Evolutionary conservation across 2,797 vertebrate genomes (phyloP).

Genomic region (Mormyrus hasselquistii): DNA sequence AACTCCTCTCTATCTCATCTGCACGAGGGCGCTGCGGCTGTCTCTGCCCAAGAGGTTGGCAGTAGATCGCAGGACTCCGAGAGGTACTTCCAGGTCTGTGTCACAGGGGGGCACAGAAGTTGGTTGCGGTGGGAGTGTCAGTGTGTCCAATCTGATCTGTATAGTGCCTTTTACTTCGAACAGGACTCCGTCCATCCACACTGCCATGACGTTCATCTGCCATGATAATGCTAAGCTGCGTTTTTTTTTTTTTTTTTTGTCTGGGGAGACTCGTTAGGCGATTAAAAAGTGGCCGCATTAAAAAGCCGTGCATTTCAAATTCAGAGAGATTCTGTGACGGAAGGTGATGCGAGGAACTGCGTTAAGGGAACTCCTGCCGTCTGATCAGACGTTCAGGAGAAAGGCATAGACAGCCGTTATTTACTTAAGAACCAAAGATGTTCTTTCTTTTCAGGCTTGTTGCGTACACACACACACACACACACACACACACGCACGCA

Average conservation of each 20-base stretch:
- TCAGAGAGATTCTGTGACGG: neutral
- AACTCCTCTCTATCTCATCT: constrained; percentile 53
- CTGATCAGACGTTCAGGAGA: neutral
- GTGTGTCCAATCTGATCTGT: neutral
- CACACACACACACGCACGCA: neutral
- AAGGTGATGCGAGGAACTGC: neutral
- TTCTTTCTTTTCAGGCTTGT: neutral
- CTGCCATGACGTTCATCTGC: neutral
- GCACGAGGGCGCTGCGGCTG: constrained; percentile 44
- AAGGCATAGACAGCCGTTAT: neutral
- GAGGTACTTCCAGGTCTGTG: neutral
- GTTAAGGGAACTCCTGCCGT: neutral
- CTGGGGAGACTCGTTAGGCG: neutral
- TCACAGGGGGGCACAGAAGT: constrained; percentile 20
- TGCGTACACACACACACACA: neutral
- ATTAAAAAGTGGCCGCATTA: neutral
- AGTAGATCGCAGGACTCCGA: neutral
- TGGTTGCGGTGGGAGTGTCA: constrained; percentile 28
- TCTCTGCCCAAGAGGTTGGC: neutral
- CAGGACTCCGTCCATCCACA: constrained; percentile 39
- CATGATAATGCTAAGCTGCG: constrained; percentile 29
- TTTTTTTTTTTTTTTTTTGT: constrained; percentile 31
- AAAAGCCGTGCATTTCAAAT: neutral
- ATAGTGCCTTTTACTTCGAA: constrained; percentile 67
- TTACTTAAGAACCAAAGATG: neutral